Conservation (phyloP, 35 echinoderm and acorn worm genomes). For the Chiridota heheva region DNA sequence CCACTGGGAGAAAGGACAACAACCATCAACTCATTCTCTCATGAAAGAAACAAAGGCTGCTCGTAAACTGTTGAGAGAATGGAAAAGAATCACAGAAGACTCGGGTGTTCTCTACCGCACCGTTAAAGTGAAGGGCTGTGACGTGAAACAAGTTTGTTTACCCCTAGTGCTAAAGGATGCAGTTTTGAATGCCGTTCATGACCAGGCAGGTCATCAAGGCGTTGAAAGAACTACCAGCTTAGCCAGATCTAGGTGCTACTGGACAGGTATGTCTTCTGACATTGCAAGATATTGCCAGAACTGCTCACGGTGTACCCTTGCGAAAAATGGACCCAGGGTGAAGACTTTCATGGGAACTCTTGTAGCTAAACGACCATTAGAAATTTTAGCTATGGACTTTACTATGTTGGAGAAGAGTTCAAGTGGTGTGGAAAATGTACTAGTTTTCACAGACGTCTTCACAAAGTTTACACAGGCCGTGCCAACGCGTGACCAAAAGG, state of each 20-base stretch:
- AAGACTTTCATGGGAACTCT: conserved; percentile 51
- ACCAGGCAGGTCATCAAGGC: conserved; percentile 63
- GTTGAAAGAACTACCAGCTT: conserved; percentile 46
- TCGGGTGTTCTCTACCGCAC: conserved; percentile 15
- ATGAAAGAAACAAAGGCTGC: conserved; percentile 5
- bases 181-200: conserved; percentile 31
- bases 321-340: conserved; percentile 34
- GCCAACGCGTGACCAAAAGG: conserved; percentile 57
- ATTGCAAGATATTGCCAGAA: conserved; percentile 51
- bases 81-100: conserved; percentile 2
- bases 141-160: conserved; percentile 24
- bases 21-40: neutral
- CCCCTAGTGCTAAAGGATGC: neutral
- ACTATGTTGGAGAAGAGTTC: conserved; percentile 44
- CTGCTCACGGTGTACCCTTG: conserved; percentile 30
- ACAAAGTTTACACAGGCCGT: conserved; percentile 60
- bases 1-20: neutral
- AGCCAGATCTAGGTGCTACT: conserved; percentile 32
- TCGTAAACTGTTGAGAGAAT: conserved; percentile 12
- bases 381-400: conserved; percentile 66
- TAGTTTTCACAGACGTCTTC: conserved; percentile 71
- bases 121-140: neutral
- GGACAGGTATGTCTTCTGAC: conserved; percentile 54
- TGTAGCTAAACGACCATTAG: conserved; percentile 42
- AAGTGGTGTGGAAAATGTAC: conserved; percentile 63